Evolutionary conservation across 2,113 vertebrate genomes (phyloP), one percentile per base, ranked within the genome.

Genomic region (Sander vitreus): DNA sequence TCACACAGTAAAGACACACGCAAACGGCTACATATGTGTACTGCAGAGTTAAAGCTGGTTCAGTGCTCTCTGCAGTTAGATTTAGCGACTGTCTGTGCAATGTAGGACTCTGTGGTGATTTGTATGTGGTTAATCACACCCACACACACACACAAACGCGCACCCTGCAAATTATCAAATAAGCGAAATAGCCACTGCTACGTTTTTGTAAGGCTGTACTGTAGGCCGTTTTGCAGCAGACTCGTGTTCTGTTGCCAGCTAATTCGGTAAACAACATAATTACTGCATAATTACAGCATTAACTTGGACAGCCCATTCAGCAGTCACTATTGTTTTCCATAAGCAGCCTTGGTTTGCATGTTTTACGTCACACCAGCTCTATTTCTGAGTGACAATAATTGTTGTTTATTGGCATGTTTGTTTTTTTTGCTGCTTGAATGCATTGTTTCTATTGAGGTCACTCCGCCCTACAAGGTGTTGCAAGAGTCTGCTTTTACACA

Each of bases 211-310:
- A 76, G 58, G 64, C 54, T 27, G 5, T 33, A 65, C 58, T 71
- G 66, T 73, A 66, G 60, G 73, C 51, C 50, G 62, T 80, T 68
- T 50, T 55, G 63, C 76, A 19, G 63, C 45, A 73, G 54, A 65
- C 68, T 30, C 75, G 66, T 87, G 58, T 78, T 45, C 59, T 66
- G 25, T 78, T 76, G n/a, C 68, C 43, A 58, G 73, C 72, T 67
- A 80, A 86, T 87, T 88, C 23, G 54, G 78, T 80, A 84, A 90
- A 91, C 82, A 83, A 59, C 79, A 84, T 90, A 89, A 92, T 90
- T 78, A 67, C 85, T 69, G 63, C 65, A 76, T 92, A 90, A 91
- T 91, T 91, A 89, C 60, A 76, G 73, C 84, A 87, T 87, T 89
- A 88, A 78, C 77, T 84, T 64, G 54, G 78, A 39, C 88, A 70